phyloP scores from a whole-genome alignment of 1,140 invertebrate species.

The Cotesia glomerata region DNA sequence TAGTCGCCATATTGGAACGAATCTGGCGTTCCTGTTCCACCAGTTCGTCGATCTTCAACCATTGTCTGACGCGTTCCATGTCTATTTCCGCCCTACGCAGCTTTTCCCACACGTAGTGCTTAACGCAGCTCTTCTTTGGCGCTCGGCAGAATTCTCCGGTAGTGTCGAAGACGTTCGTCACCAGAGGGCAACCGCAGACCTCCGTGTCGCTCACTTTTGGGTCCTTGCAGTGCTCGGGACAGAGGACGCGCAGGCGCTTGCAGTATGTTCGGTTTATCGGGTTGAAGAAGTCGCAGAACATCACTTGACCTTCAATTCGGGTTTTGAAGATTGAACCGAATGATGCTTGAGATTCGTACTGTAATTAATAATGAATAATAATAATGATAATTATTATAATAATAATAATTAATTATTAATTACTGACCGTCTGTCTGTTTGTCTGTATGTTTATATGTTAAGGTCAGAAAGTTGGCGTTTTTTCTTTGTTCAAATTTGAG shows the following conservation, averaged over 20 bases:
- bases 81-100: conserved; percentile 86
- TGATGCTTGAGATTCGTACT: conserved; percentile 95
- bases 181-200: conserved; percentile 91
- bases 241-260: conserved; percentile 92
- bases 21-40: conserved; percentile 92
- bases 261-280: conserved; percentile 90
- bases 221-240: conserved; percentile 98
- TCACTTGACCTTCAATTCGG: conserved; percentile 90
- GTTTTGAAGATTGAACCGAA: conserved; percentile 95
- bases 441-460: too few relatives aligned
- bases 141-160: conserved; percentile 85
- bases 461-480: too few relatives aligned
- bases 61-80: conserved; percentile 80
- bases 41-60: conserved; percentile 94
- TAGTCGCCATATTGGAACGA: conserved; percentile 82
- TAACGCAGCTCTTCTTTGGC: conserved; percentile 89
- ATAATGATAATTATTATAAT: too few relatives aligned
- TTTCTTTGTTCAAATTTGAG: too few relatives aligned
- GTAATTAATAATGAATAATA: conserved; percentile 46
- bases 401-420: too few relatives aligned
- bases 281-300: conserved; percentile 99
- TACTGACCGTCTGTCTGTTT: too few relatives aligned
- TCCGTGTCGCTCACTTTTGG: conserved; percentile 84
- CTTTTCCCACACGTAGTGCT: conserved; percentile 97
- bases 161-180: conserved; percentile 79